A percentile compares a stretch with the other conserved stretches of the same genome.
phyloP scores from a whole-genome alignment of 2,888 invertebrate species.

The Acleris literana region DNA sequence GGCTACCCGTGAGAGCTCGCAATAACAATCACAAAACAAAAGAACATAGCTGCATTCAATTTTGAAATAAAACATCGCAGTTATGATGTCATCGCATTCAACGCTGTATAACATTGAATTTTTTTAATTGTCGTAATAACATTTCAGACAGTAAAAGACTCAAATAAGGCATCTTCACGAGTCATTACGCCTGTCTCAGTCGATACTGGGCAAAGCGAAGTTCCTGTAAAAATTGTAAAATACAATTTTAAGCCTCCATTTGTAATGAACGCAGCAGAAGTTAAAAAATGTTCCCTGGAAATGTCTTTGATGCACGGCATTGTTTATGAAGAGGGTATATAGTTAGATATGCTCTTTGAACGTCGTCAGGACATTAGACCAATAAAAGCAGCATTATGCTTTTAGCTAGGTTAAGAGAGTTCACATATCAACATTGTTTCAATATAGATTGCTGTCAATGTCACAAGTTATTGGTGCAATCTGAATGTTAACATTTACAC shows the following conservation, averaged over 20 bases:
- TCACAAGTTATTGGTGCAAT: conserved; percentile 2
- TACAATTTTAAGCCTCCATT: conserved; percentile 16
- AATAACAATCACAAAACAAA: conserved; percentile 40
- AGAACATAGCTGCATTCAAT: conserved; percentile 34
- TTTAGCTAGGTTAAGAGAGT: too few species aligned
- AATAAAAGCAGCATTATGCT: conserved; percentile 48
- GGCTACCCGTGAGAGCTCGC: conserved; percentile 45
- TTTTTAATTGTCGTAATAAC: conserved; percentile 7
- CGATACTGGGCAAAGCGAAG: conserved; percentile 38
- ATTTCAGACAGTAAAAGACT: conserved; percentile 34
- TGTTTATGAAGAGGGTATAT: conserved; percentile 66
- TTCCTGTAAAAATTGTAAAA: conserved; percentile 41
- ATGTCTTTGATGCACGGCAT: conserved; percentile 65
- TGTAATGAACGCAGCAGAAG: conserved; percentile 42
- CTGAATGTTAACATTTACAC: neutral
- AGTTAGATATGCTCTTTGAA: conserved; percentile 52
- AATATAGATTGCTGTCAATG: neutral
- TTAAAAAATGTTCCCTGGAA: conserved; percentile 59
- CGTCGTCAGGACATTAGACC: conserved; percentile 57
- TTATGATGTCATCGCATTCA: conserved; percentile 35
- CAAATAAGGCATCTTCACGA: conserved; percentile 36
- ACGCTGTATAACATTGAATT: conserved; percentile 11
- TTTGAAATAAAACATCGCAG: conserved; percentile 34
- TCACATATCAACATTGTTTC: neutral
- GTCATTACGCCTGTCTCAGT: conserved; percentile 24